Percentiles rank a stretch among this genome's conserved stretches.
Evolutionary conservation across 2,888 invertebrate species (phyloP).

Genomic region (Callinectes sapidus): DNA sequence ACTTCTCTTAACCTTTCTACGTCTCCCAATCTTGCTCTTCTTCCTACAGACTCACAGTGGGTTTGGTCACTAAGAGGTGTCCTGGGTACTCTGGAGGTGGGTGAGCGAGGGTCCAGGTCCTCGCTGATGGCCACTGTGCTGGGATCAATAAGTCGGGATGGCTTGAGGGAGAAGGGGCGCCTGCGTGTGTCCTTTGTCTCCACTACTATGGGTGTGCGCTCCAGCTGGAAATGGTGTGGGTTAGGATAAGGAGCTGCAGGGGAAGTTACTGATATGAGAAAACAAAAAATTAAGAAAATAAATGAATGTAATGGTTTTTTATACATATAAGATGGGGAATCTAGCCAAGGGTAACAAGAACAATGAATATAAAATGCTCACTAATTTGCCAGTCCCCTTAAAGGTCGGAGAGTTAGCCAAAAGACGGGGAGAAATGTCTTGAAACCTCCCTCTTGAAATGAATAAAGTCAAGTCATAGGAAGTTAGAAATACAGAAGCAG

Average conservation of each 20-base stretch:
- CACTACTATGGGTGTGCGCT: slow-evolving; percentile 63
- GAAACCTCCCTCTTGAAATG: no score
- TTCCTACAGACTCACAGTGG: neutral
- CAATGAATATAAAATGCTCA: no score
- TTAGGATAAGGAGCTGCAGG: neutral
- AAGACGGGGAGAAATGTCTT: no score
- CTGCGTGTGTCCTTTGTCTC: slow-evolving; percentile 43
- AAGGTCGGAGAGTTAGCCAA: no score
- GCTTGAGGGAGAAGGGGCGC: slow-evolving; percentile 49
- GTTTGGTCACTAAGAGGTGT: slow-evolving; percentile 13
- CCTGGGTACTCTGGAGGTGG: slow-evolving; percentile 7
- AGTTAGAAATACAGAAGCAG: no score
- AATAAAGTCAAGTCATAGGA: no score
- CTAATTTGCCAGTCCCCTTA: no score
- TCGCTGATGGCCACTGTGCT: neutral
- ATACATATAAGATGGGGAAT: no score
- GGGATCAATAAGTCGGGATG: slow-evolving; percentile 27
- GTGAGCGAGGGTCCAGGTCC: neutral
- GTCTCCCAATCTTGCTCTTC: neutral
- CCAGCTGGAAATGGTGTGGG: slow-evolving; percentile 33
- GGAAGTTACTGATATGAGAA: no score
- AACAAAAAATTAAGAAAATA: no score
- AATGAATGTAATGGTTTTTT: no score
- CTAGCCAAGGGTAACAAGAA: no score
- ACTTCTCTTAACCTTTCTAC: neutral